Evolutionary conservation across 1,140 invertebrate genomes (phyloP), one percentile per base, ranked within the genome.

Genomic region (Macrotrachela quadricornifera): DNA sequence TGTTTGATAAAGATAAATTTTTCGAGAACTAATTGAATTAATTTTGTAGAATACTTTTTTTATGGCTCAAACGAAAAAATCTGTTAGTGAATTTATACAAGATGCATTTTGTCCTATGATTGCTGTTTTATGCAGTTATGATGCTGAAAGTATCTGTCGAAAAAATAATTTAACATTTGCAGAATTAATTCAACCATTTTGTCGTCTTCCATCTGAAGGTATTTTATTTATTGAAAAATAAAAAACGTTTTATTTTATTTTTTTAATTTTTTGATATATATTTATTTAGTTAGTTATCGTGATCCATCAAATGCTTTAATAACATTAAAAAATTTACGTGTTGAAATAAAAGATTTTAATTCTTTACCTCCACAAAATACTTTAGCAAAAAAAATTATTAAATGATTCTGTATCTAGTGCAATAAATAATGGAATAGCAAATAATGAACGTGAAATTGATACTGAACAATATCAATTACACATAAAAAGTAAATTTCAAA

Each of bases 151-250:
- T 56, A 71, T 82, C 45, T 86, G 85, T 63, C 77, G 80, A 56
- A 86, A 85, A 64, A 92, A 91, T 69, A 87, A 90, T 72, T 71
- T 94, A 44, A 78, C 79, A 17, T 87, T 92, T 64, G 78, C 81
- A 47, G 83, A 92, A 71, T 65, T 94, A 47, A 71, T 92, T 37
- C 85, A 87, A 65, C 87, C 87, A 6, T 92, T 92, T 70, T 79
- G 79, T 61, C 76, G 78, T 60, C 64, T 85, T 44, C 79, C 75
- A 58, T 76, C 75, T 55, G 82, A 85, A 76, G 79, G 82, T 83
- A 71, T n/a, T n/a, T n/a, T n/a, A n/a, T n/a, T n/a, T n/a, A n/a
- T n/a, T n/a, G n/a, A n/a, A n/a, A n/a, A n/a, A n/a, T n/a, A n/a
- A n/a, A n/a, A n/a, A n/a, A n/a, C n/a, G n/a, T n/a, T n/a, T n/a